A percentile compares a stretch with the other conserved stretches of the same genome.
Conservation (phyloP, 2,888 invertebrate species). For the Celastrina argiolus region DNA sequence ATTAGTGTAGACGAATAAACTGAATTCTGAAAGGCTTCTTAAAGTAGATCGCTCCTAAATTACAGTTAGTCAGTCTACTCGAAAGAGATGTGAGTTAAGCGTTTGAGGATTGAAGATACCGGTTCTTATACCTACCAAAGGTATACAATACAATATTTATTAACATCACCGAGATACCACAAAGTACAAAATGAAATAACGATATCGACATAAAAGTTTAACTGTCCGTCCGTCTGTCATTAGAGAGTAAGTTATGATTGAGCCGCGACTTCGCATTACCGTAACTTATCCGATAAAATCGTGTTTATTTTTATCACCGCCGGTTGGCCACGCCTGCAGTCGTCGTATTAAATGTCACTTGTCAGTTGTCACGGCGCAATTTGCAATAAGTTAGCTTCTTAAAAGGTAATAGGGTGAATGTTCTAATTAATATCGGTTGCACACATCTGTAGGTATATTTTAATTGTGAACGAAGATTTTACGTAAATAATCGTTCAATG, state of each 20-base stretch:
- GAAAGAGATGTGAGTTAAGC: too few relatives aligned
- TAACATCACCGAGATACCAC: not conserved
- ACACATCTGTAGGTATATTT: not conserved
- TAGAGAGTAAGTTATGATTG: constrained; percentile 68
- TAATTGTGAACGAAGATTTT: too few relatives aligned
- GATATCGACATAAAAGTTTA: constrained; percentile 28
- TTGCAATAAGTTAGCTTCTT: not conserved
- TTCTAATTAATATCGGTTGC: not conserved
- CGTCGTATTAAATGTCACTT: constrained; percentile 14
- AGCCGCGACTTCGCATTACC: constrained; percentile 56
- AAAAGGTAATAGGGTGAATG: not conserved
- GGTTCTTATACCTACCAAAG: too few relatives aligned
- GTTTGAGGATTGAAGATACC: not conserved
- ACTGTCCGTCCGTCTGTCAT: constrained; percentile 46
- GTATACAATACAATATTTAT: not conserved
- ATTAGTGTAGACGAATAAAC: too few relatives aligned
- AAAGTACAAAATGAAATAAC: constrained; percentile 11
- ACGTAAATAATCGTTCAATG: too few relatives aligned
- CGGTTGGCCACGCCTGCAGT: not conserved
- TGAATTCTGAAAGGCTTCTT: too few relatives aligned
- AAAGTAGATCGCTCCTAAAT: too few relatives aligned
- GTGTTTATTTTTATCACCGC: constrained; percentile 43
- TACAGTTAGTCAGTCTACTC: too few relatives aligned
- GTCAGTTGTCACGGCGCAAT: not conserved
- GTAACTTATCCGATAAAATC: constrained; percentile 65